Percentiles rank a stretch among this genome's conserved stretches.
Conservation (phyloP, 2,113 vertebrate species). For the Jaculus jaculus region DNA sequence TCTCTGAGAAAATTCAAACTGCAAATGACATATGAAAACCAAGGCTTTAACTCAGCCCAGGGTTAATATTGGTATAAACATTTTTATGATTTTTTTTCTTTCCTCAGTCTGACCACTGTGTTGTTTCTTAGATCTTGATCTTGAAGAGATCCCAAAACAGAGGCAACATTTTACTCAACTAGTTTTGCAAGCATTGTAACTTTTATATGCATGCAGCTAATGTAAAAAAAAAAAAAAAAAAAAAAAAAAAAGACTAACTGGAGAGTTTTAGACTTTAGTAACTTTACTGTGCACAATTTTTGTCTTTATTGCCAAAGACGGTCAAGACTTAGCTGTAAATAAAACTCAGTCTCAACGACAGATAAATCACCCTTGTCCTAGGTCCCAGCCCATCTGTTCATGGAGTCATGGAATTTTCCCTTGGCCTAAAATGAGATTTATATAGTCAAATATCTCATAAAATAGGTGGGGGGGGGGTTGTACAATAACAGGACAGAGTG, state of each 20-base stretch:
- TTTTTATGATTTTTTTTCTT: neutral
- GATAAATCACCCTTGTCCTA: conserved; percentile 42
- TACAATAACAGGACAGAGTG: conserved; percentile 83
- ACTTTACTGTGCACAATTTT: neutral
- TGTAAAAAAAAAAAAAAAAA: no score
- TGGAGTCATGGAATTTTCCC: conserved; percentile 85
- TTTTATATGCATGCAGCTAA: neutral
- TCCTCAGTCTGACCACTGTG: accelerated
- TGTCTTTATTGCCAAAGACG: neutral
- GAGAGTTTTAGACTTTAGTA: neutral
- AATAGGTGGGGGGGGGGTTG: conserved; percentile 65
- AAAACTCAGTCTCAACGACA: conserved; percentile 49
- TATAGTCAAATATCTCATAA: conserved; percentile 81
- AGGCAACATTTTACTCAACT: neutral
- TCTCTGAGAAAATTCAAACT: neutral
- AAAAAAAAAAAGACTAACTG: neutral
- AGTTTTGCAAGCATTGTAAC: neutral
- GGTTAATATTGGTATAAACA: neutral
- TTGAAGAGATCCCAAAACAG: neutral
- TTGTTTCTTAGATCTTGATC: neutral
- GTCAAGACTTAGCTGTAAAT: conserved; percentile 45
- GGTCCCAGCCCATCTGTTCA: conserved; percentile 81
- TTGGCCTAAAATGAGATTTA: conserved; percentile 72
- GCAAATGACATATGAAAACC: neutral
- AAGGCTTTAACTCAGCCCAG: neutral